Percentiles rank a stretch among this genome's conserved stretches.
phyloP scores from a whole-genome alignment of 1,140 invertebrate genomes.

The Amphibalanus amphitrite region DNA sequence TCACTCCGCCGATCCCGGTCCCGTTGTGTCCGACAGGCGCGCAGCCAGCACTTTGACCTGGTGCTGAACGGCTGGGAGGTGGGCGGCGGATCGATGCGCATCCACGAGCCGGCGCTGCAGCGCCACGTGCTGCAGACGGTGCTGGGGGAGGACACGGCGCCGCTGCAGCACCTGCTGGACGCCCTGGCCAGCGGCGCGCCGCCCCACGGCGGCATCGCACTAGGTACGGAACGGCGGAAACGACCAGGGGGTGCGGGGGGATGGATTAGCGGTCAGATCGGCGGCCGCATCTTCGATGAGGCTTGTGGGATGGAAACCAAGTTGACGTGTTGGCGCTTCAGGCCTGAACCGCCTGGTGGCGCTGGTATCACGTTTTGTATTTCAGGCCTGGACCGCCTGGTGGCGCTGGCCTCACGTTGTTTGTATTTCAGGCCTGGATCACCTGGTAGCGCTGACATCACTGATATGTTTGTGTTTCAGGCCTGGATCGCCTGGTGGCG shows the following conservation, averaged over 20 bases:
- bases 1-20: too few species aligned
- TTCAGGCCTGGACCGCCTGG: conserved; percentile 65
- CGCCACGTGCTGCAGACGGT: conserved; percentile 50
- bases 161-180: conserved; percentile 65
- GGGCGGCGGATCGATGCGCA: conserved; percentile 92
- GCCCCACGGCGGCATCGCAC: conserved; percentile 93
- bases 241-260: too few species aligned
- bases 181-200: conserved; percentile 81
- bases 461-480: conserved; percentile 29
- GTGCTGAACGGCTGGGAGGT: conserved; percentile 91
- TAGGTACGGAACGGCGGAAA: conserved; percentile 48
- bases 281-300: too few species aligned
- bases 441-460: too few species aligned
- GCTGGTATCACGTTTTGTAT: too few species aligned
- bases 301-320: too few species aligned
- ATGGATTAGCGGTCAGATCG: too few species aligned
- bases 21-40: too few species aligned
- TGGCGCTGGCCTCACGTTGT: conserved; percentile 54
- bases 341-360: too few species aligned
- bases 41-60: conserved; percentile 78
- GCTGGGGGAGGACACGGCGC: conserved; percentile 48
- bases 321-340: too few species aligned
- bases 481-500: conserved; percentile 68
- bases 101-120: conserved; percentile 69
- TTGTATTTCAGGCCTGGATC: too few species aligned